These are phyloP conservation scores for Cetonia aurata DNA, from an alignment of 2,888 invertebrate genomes.

Conservation along the genomic window DNA sequence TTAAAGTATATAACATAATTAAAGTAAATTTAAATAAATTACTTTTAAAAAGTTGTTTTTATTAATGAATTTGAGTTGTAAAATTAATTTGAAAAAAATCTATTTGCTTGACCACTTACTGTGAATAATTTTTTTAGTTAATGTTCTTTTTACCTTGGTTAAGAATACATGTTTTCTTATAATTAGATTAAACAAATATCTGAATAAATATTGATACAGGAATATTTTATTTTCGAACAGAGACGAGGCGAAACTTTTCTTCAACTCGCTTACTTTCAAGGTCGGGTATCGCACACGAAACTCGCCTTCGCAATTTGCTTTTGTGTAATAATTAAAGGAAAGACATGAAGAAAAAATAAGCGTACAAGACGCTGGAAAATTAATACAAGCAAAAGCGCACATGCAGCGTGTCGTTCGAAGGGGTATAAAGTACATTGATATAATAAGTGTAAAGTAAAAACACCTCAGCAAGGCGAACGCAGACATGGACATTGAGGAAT, in stretches of 20 bases:
- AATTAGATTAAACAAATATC: too few species aligned
- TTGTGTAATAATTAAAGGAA: conserved; percentile 31
- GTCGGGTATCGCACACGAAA: neutral
- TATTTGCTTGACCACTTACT: too few species aligned
- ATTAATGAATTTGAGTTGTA: too few species aligned
- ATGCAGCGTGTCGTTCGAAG: conserved; percentile 1
- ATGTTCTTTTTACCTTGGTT: too few species aligned
- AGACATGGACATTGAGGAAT: conserved; percentile 33
- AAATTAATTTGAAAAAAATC: too few species aligned
- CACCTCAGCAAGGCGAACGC: conserved; percentile 11
- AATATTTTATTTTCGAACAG: neutral
- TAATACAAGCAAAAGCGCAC: conserved; percentile 20
- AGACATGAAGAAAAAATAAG: conserved; percentile 34
- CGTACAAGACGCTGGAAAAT: conserved; percentile 24
- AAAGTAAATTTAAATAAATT: too few species aligned
- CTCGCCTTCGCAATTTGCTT: neutral
- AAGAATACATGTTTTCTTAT: too few species aligned
- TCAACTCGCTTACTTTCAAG: too few species aligned
- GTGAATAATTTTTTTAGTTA: too few species aligned
- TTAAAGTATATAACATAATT: too few species aligned
- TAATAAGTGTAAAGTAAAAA: conserved; percentile 37
- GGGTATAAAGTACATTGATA: conserved; percentile 35
- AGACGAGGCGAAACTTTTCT: neutral
- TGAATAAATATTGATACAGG: too few species aligned
- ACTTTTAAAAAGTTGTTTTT: too few species aligned